Conservation (phyloP, 1,140 invertebrate genomes). For the Lysiphlebus fabarum region DNA sequence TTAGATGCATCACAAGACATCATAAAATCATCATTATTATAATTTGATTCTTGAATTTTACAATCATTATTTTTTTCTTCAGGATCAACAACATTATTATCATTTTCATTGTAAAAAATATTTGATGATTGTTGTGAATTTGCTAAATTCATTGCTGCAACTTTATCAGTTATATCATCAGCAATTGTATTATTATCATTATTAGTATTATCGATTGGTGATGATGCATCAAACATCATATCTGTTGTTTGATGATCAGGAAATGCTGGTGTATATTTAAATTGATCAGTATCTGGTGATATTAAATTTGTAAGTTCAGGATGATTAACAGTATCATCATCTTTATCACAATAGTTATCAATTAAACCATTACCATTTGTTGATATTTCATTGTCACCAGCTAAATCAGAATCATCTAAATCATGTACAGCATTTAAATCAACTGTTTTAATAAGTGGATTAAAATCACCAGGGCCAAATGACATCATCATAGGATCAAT, state of each 20-base stretch:
- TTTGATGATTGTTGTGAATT: conserved; percentile 10
- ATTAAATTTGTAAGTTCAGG: conserved; percentile 18
- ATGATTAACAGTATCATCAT: conserved; percentile 18
- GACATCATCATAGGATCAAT: conserved; percentile 69
- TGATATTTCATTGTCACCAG: conserved; percentile 47
- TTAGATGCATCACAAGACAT: not conserved
- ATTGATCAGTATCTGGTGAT: conserved; percentile 18
- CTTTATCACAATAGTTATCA: conserved; percentile 14
- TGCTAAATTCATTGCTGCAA: conserved; percentile 19
- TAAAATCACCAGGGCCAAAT: conserved; percentile 63
- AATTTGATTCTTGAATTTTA: not conserved
- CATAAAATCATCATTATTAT: not conserved
- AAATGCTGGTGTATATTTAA: conserved; percentile 10
- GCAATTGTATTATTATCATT: not conserved
- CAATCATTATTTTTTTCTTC: not conserved
- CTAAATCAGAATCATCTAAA: conserved; percentile 59
- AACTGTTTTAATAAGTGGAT: conserved; percentile 58
- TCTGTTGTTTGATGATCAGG: conserved; percentile 7
- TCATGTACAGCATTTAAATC: conserved; percentile 66
- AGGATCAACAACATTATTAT: too few relatives aligned
- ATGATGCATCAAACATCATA: not conserved
- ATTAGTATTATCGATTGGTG: not conserved
- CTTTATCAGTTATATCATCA: conserved; percentile 12
- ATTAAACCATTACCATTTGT: not conserved
- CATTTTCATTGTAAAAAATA: not conserved